Evolutionary conservation across 2,888 invertebrate genomes (phyloP), one percentile per base, ranked within the genome.

Genomic region (Drosophila merina): DNA sequence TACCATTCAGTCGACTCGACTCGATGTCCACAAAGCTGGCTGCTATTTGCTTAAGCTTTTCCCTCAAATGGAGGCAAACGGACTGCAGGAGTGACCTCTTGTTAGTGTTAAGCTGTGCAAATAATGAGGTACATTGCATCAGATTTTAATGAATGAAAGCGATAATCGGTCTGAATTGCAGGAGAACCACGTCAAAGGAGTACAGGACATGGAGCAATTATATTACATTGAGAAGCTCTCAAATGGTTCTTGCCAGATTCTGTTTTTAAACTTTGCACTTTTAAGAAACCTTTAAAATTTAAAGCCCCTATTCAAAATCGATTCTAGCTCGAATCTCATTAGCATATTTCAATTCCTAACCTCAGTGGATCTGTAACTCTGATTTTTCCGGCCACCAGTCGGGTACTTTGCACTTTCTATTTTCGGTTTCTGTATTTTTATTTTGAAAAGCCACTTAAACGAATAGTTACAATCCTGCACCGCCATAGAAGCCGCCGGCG

Each of bases 121-220:
- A 85, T 88, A 86, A 88, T 80, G 86, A 76, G 86, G 84, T 74
- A 70, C 67, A 55, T 76, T 77, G 74, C 74, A 72, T 70, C 72
- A 74, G 79, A 76, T 83, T 83, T 84, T 77, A 88, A 85, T 88
- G 85, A 88, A 86, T 84, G 77, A 76, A 84, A 78, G 85, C 75
- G 76, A 76, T 85, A 86, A 85, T 86, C 88, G 81, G 69, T 77
- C 67, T 75, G 76, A 86, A 83, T 80, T 71, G 72, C 86, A 80
- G 48, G 57, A 74, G 74, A 75, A 76, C 59, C 73, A 64, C 75
- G 69, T 84, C 85, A 88, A 88, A 84, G 81, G 73, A 66, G 58
- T 44, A 50, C 69, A 25, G 60, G 59, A 50, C 52, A 58, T 57
- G 26, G 55, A 9, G 47, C 14, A 64, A 52, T 49, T 47, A 63